Base-by-base conservation (phyloP, 2,113 vertebrate species). In the Mesembrinibis cayennensis region DNA sequence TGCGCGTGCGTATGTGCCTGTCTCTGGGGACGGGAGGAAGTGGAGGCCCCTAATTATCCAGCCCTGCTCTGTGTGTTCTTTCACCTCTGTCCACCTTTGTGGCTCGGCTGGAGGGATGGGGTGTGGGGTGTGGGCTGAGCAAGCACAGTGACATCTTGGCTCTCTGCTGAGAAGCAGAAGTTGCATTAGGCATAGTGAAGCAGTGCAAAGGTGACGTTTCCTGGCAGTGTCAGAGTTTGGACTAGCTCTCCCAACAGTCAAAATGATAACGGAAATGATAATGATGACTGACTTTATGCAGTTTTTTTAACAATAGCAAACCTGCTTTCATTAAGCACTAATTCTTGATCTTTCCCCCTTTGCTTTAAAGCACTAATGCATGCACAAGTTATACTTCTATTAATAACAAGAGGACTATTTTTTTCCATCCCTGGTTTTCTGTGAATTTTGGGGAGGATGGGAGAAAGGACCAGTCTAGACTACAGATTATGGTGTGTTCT, bases 1-100 rank as follows among this genome's bases (percentile, higher is more conserved):
- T 3, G 7, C 2, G 3, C 7, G 5, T 80, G 72, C 2, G 1
- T 53, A 26, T 2, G 5, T 30, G 36, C 0, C 1, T 44, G 17
- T 63, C 49, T 72, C 32, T 0, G 1, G 56, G 26, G 32, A 19
- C 0, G 3, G 45, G 65, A 44, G 59, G 66, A 36, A 30, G 49
- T 3, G 13, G 34, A 44, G n/a, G 25, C 45, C 62, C 40, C 66
- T 21, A 1, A 30, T 62, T 40, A 79, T 26, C 66, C 80, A 77
- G 47, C 62, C 36, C 44, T 44, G 20, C n/a, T 91, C 44, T 36
- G 32, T 2, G 4, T 11, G 30, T 55, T 52, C 63, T 40, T 26
- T 62, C 59, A 29, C 13, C 77, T 26, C 70, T 44, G 34, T 18
- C 53, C 74, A 17, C 17, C 7, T 13, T 3, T 2, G 69, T 58